A percentile compares a stretch with the other conserved stretches of the same genome.
phyloP scores from a whole-genome alignment of 2,797 vertebrate species.

The Halcyon leucocephala region DNA sequence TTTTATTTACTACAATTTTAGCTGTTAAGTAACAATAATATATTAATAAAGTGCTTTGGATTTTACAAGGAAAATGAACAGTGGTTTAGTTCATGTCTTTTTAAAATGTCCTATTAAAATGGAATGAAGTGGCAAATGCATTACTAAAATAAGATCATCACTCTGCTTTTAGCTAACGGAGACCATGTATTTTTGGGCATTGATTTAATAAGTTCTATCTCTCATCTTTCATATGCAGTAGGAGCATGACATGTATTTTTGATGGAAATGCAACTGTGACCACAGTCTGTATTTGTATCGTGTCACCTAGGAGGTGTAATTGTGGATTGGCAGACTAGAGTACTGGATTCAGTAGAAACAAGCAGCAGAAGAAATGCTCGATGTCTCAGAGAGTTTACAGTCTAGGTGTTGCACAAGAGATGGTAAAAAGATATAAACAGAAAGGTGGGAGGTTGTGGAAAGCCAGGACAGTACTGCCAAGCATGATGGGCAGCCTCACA shows the following conservation, averaged over 20 bases:
- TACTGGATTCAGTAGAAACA: background rate
- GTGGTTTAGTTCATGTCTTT: background rate
- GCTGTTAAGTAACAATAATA: background rate
- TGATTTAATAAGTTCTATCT: conserved; percentile 6
- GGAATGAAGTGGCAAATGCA: background rate
- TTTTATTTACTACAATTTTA: background rate
- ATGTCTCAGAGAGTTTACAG: background rate
- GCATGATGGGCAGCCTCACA: background rate
- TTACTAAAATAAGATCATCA: background rate
- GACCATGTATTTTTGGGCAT: background rate
- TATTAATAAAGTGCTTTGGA: background rate
- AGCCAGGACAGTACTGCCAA: background rate
- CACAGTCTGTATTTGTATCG: conserved; percentile 51
- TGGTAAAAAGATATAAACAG: background rate
- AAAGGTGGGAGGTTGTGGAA: conserved; percentile 5
- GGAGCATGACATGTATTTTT: background rate
- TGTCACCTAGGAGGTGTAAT: conserved; percentile 54
- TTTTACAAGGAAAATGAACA: background rate
- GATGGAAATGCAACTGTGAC: conserved; percentile 33
- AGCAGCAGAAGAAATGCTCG: background rate
- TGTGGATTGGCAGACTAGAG: conserved; percentile 20
- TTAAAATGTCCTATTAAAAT: background rate
- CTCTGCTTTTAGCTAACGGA: background rate
- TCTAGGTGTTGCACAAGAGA: conserved; percentile 5
- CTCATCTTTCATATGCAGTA: background rate